Base-by-base conservation (phyloP, 1,140 invertebrate genomes). In the Bombus consobrinus region DNA sequence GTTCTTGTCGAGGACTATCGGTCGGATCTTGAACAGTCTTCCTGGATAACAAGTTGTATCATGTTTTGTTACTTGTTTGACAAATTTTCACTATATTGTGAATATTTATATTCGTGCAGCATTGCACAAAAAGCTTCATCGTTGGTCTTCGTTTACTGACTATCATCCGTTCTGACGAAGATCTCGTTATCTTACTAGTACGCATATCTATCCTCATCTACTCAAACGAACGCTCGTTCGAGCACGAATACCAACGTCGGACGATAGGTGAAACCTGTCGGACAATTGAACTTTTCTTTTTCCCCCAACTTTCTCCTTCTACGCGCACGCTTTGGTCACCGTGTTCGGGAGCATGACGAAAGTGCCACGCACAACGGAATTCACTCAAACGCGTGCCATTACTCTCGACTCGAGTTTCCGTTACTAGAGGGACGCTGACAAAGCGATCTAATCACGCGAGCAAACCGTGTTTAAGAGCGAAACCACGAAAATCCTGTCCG, bases 191-290 rank as follows among this genome's bases (percentile, higher is more conserved):
- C 66, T 69, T 25, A 68, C 12, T 10, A 73, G 0, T 12, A 18
- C 32, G 28, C 43, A 4, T 80, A 28, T 43, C 41, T 34, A 28
- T 85, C 68, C 43, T 25, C 13, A 34, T 62, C 6, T 39, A 22
- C 41, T 25, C 32, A 9, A n/a, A 1, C 34, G 10, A 22, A 41
- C 53, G 57, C 78, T 79, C 75, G 34, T 78, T 79, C 53, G 15
- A 47, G 25, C 75, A 72, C n/a, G 53, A 62, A 79, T 79, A 72
- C 77, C 68, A 57, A 72, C 53, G 68, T 59, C 47, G 59, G 62
- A 79, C 83, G 82, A 72, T 84, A 84, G 75, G 39, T 64, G 37
- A 72, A 85, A 85, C 83, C 83, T 80, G 76, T 80, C 68, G 76
- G 76, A 85, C 76, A 85, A 85, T 85, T 64, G 76, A 79, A 79